Evolutionary conservation across 2,797 vertebrate genomes (phyloP).

Genomic region (Falco columbarius): DNA sequence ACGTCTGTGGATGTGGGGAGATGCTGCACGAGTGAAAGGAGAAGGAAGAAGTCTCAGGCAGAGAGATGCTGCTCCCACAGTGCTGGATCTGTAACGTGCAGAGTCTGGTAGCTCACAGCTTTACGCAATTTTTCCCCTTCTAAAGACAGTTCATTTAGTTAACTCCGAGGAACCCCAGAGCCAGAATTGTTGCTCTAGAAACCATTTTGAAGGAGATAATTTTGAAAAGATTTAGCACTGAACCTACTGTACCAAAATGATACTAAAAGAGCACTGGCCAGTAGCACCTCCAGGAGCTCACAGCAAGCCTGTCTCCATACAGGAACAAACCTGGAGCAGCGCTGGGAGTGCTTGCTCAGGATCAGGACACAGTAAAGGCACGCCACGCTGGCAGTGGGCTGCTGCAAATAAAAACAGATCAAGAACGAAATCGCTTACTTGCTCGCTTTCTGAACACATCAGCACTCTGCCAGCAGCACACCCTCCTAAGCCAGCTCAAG

Average conservation of each 20-base stretch:
- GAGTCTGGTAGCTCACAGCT: slow-evolving; percentile 1
- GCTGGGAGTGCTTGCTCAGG: not conserved
- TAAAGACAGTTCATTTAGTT: not conserved
- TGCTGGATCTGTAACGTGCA: not conserved
- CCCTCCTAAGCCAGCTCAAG: not conserved
- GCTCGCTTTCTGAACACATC: not conserved
- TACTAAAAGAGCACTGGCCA: not conserved
- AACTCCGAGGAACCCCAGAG: not conserved
- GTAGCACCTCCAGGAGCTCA: not conserved
- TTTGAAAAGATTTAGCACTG: not conserved
- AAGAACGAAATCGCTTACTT: not conserved
- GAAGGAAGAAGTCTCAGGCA: not conserved
- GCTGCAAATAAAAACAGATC: not conserved
- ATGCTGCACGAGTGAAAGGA: not conserved
- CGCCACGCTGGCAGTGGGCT: not conserved
- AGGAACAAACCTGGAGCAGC: not conserved
- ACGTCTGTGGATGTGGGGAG: not conserved
- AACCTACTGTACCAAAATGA: not conserved
- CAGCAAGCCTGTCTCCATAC: rapidly evolving
- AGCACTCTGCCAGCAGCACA: not conserved
- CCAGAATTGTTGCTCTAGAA: not conserved
- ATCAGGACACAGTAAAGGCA: not conserved
- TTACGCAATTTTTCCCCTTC: not conserved
- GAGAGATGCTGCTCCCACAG: slow-evolving; percentile 1
- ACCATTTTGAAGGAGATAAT: not conserved